Percentiles rank a stretch among this genome's conserved stretches.
These are phyloP conservation scores for Lethenteron camtschaticum DNA, from an alignment of 2,113 vertebrate genomes.

Conservation along the genomic window DNA sequence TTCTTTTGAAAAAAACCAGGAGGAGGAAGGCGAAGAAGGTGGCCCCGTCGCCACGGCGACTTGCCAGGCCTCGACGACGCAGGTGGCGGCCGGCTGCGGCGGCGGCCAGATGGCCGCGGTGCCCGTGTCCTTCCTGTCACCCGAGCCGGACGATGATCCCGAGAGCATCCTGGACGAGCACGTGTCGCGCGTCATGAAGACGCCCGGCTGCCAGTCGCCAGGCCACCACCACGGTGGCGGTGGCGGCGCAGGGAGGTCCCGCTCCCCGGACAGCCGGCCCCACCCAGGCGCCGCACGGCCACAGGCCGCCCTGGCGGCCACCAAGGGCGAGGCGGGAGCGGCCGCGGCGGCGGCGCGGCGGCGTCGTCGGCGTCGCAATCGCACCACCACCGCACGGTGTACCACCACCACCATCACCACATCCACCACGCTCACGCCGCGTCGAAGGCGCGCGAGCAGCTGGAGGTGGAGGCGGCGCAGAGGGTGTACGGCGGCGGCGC, in stretches of 20 bases:
- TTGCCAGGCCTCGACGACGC: neutral
- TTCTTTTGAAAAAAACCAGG: constrained; percentile 22
- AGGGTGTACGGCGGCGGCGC: constrained; percentile 22
- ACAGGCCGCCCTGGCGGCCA: neutral
- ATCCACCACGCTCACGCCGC: constrained; percentile 4
- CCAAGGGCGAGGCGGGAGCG: too few relatives aligned
- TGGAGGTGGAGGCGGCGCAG: constrained; percentile 31
- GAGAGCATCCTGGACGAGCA: constrained; percentile 92
- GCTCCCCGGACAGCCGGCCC: constrained; percentile 41
- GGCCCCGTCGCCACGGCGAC: constrained; percentile 9
- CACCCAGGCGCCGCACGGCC: neutral
- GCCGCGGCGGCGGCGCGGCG: too few relatives aligned
- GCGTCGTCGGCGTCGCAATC: constrained; percentile 30
- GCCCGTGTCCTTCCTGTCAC: neutral
- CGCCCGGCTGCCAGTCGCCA: constrained; percentile 66
- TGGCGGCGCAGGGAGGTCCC: constrained; percentile 49
- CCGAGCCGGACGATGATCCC: constrained; percentile 55
- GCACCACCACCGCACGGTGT: constrained; percentile 22
- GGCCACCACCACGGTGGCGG: constrained; percentile 27
- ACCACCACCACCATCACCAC: constrained; percentile 5
- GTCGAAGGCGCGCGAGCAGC: constrained; percentile 47
- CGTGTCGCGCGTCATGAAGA: constrained; percentile 84
- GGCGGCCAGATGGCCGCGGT: neutral
- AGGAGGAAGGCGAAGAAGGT: constrained; percentile 68
- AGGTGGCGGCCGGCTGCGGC: neutral